These are phyloP conservation scores for Laothoe populi DNA, from an alignment of 2,888 invertebrate genomes.

Conservation along the genomic window DNA sequence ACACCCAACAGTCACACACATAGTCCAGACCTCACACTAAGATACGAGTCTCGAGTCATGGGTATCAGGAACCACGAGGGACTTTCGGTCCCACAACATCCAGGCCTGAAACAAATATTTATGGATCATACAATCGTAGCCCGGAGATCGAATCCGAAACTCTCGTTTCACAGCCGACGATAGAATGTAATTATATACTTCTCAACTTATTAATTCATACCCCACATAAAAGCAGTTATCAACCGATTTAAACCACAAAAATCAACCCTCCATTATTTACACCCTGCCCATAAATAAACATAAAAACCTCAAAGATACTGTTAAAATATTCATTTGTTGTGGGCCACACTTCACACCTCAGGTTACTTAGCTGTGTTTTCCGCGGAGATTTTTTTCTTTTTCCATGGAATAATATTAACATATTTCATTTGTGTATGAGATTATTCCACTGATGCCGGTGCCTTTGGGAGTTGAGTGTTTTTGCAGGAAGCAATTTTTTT, in stretches of 20 bases:
- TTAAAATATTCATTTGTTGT: constrained; percentile 69
- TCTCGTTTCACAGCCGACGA: neutral
- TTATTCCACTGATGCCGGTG: neutral
- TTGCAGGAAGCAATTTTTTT: neutral
- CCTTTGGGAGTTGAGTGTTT: neutral
- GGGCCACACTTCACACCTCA: constrained; percentile 49
- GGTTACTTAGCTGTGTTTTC: constrained; percentile 34
- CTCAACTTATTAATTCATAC: neutral
- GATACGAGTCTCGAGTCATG: too few relatives aligned
- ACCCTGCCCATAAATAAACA: constrained; percentile 69
- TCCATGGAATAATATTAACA: constrained; percentile 46
- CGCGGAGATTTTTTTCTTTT: constrained; percentile 33
- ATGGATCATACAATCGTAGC: too few relatives aligned
- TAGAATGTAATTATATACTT: too few relatives aligned
- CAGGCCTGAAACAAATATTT: too few relatives aligned
- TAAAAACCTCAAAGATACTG: constrained; percentile 67
- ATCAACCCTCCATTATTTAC: constrained; percentile 53
- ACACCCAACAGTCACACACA: too few relatives aligned
- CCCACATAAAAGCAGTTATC: constrained; percentile 4
- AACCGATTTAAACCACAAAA: constrained; percentile 10
- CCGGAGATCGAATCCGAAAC: too few relatives aligned
- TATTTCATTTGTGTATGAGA: constrained; percentile 41
- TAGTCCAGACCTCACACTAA: too few relatives aligned
- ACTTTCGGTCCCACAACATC: too few relatives aligned
- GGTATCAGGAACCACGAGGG: too few relatives aligned